Base-by-base conservation (phyloP, 2,113 vertebrate genomes). In the Tupaia tana region DNA sequence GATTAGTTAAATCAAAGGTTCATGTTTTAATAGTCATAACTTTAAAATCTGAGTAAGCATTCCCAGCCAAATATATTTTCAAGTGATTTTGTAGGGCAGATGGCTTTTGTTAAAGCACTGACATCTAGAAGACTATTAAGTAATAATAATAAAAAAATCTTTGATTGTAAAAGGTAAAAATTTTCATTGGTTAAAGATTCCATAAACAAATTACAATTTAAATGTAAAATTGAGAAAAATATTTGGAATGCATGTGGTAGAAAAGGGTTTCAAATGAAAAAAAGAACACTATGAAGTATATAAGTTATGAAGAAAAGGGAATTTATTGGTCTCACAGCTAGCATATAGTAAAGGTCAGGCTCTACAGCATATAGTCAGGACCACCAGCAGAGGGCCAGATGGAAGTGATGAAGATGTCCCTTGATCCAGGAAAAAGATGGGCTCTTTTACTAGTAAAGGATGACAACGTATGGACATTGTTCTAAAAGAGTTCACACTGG, bases 131-230 rank as follows among this genome's bases (percentile, higher is more conserved):
- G 54, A 9, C 27, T 74, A 29, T 59, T 43, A 73, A 58, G 29
- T 58, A 69, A 75, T 24, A 24, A 25, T 43, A 43, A 43, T 43
- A 78, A 79, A 71, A 75, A 77, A 34, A 84, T 56, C 16, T 64
- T 31, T 66, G 16, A 71, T 58, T 61, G 64, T 25, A 88, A 87
- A 93, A 88, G 18, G 66, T 58, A 22, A 81, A 93, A 88, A 64
- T 58, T 52, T 29, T 14, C 34, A 6, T 59, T 18, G 9, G 82
- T 12, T 82, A 75, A 89, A 64, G 82, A 29, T 24, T 27, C 12
- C 64, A 74, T 74, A 82, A 89, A 56, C 20, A 89, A 78, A 84
- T 70, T 94, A 10, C 2, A 78, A 85, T 90, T 84, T 70, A 54
- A 63, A 78, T 63, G 3, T 84, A 84, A 89, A 84, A 34, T 78